phyloP scores from a whole-genome alignment of 2,113 vertebrate species.

The Grus americana region DNA sequence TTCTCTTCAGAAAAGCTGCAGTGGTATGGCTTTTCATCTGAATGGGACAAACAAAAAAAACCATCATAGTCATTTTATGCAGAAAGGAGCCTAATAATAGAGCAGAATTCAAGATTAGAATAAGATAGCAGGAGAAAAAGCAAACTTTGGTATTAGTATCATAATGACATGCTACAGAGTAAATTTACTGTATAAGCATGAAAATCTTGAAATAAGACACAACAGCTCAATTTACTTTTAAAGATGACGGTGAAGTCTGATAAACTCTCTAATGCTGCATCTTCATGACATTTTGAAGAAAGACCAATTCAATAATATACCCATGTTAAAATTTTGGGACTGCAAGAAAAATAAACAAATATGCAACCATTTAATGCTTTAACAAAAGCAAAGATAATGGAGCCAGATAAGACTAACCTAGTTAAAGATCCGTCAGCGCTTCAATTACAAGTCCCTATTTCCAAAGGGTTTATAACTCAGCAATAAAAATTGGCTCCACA shows the following conservation, averaged over 20 bases:
- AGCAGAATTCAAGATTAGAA: background rate
- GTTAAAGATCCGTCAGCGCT: background rate
- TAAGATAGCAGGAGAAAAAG: background rate
- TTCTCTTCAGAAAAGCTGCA: slow-evolving; percentile 76
- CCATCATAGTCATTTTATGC: background rate
- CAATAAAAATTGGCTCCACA: background rate
- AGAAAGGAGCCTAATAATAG: background rate
- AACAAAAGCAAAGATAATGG: background rate
- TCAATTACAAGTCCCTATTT: background rate
- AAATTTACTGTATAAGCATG: background rate
- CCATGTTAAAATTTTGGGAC: background rate
- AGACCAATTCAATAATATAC: background rate
- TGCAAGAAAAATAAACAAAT: background rate
- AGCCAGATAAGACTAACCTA: background rate
- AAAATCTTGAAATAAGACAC: background rate
- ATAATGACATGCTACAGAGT: background rate
- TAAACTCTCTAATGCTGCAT: background rate
- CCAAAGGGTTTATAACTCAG: slow-evolving; percentile 32
- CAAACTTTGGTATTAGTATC: background rate
- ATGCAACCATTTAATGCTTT: background rate
- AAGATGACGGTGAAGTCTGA: background rate
- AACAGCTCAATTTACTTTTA: background rate
- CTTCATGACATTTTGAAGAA: background rate
- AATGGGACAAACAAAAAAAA: slow-evolving; percentile 57
- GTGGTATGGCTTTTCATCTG: slow-evolving; percentile 83